Percentiles rank a stretch among this genome's conserved stretches.
phyloP scores from a whole-genome alignment of 2,888 invertebrate species.

The Agrotis puta region DNA sequence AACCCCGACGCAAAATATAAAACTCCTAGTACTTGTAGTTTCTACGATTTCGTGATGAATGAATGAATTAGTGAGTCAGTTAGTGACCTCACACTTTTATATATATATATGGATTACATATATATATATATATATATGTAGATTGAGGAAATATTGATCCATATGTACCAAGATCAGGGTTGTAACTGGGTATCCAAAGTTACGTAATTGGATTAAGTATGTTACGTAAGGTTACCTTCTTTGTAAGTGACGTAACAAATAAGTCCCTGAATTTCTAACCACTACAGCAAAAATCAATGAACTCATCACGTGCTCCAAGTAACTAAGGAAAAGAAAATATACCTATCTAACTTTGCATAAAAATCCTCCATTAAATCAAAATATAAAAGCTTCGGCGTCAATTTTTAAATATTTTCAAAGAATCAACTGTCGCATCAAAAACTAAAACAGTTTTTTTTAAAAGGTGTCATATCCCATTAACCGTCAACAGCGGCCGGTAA shows the following conservation, averaged over 20 bases:
- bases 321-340: background rate
- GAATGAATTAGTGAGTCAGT: no score
- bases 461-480: conserved; percentile 81
- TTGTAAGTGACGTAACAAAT: background rate
- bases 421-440: conserved; percentile 46
- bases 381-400: conserved; percentile 12
- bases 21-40: no score
- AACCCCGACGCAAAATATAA: no score
- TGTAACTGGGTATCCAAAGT: background rate
- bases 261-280: background rate
- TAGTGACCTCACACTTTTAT: no score
- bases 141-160: background rate
- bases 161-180: no score
- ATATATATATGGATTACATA: no score
- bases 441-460: conserved; percentile 62
- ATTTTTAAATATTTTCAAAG: conserved; percentile 40
- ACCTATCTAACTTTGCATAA: no score
- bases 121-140: no score
- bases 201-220: background rate
- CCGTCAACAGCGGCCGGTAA: conserved; percentile 71
- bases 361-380: conserved; percentile 21
- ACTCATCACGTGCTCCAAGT: background rate
- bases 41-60: no score
- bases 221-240: background rate
- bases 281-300: background rate